Evolutionary conservation across 1,140 invertebrate species (phyloP), one percentile per base, ranked within the genome.

Genomic region (Atopsyche davidsoni): DNA sequence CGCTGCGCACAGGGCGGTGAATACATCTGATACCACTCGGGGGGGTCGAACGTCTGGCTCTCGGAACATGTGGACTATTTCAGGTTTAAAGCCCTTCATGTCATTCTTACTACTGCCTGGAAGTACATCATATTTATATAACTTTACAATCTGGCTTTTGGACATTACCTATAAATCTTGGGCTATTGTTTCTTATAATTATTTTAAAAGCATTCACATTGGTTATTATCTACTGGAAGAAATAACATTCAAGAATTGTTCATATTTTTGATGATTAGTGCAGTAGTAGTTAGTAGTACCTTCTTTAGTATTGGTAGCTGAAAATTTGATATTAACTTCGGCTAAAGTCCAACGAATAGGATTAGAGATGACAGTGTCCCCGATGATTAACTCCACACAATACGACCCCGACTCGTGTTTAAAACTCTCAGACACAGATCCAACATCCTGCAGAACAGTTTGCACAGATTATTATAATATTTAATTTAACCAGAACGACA

Each of bases 1-100:
- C 28, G 86, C 74, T 11, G 87, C 70, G 51, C 87, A 88, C 2
- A 97, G 71, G 16, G 78, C 79, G 41, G 92, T 95, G 68, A 98
- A 98, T 19, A 92, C 77, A 65, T 92, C 86, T 0, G 94, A 97
- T 23, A 98, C 83, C 39, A 85, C 67, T 35, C 80, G 79, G 10
- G 93, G 79, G 35, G 96, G 96, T 36, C 93, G 79, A 60, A 87
- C 86, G 66, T 98, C 96, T 9, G 94, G 89, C 64, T 84, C 80
- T 23, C 93, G 82, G 80, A 98, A 98, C 72, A 86, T 70, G 73
- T 99, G 96, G 77, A 83, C 75, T 57, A 96, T 96, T 75, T 95
- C 89, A 2, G 88, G 83, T 65, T 90, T 86, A 11, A 82, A 78
- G 36, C 75, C 69, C 70, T 68, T 78, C 46, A 65, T 19, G 63